Base-by-base conservation (phyloP, 2,113 vertebrate genomes). In the Poeciliopsis prolifica region DNA sequence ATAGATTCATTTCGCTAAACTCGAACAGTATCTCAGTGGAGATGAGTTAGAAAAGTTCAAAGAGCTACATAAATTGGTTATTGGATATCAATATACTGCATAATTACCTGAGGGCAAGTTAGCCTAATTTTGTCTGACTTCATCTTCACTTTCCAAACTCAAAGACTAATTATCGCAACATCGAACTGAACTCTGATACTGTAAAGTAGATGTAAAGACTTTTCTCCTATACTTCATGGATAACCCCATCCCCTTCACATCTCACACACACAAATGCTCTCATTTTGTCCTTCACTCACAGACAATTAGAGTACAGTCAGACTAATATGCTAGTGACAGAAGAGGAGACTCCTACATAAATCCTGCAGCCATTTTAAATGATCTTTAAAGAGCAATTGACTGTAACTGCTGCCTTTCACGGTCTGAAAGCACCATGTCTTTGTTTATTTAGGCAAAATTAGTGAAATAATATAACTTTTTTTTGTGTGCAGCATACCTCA, bases 351-450 rank as follows among this genome's bases (percentile, higher is more conserved):
- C 68, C 26, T 75, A 63, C 80, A 84, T 83, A 85, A 88, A 91
- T 87, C 77, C 83, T 82, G 78, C 68, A 88, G 84, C 87, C 85
- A 75, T 82, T 93, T 85, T 68, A 90, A 92, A 93, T 89, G 73
- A 90, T 72, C 80, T 85, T 88, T 87, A 83, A 85, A 88, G 78
- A 73, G 78, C 31, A 9, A 90, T 79, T 82, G 77, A 92, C 84
- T 65, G 67, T 68, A 87, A 88, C 87, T 19, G 66, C 65, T 67
- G 80, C 75, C 77, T 88, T 91, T 85, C 68, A 75, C 70, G 67
- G 75, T n/a, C 30, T 65, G 15, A 86, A 73, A 7, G 68, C 63
- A 80, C 68, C 26, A 61, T 60, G 40, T 42, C 14, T 42, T 62
- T 26, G 65, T 24, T 75, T 54, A 71, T 63, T 0, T n/a, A n/a